phyloP scores from a whole-genome alignment of 2,113 vertebrate genomes.

The Morphnarchus princeps region DNA sequence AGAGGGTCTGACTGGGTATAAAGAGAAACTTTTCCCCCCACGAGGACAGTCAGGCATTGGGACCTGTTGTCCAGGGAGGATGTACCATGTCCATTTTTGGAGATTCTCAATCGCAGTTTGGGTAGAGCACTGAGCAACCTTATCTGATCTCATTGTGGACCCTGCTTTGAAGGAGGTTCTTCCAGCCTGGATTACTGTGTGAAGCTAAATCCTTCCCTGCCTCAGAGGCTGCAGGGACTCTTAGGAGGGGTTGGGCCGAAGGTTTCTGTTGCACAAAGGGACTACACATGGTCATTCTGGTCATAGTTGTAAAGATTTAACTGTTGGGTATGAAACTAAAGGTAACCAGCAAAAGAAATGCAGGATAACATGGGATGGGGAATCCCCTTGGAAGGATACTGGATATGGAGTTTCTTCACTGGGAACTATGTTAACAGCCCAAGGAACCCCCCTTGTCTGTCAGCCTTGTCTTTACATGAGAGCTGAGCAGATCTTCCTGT shows the following conservation, averaged over 20 bases:
- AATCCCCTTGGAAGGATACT: background rate
- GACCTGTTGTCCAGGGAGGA: background rate
- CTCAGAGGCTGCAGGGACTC: background rate
- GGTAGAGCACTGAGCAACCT: background rate
- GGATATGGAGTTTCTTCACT: background rate
- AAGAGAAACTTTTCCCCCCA: background rate
- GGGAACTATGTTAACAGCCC: background rate
- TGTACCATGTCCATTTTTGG: background rate
- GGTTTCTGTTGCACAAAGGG: background rate
- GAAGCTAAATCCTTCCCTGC: background rate
- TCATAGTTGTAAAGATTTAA: background rate
- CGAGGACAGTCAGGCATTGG: background rate
- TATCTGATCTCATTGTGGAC: background rate
- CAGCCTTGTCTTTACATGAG: background rate
- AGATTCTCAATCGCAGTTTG: background rate
- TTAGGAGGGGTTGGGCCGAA: fast-evolving
- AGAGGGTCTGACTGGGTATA: background rate
- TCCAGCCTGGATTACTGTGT: background rate
- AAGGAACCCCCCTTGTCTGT: background rate
- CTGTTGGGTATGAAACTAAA: background rate
- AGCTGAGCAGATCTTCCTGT: background rate
- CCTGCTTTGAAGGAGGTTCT: background rate
- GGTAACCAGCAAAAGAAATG: background rate
- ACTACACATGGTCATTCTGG: background rate
- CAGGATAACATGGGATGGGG: background rate